phyloP scores from a whole-genome alignment of 2,797 vertebrate genomes.

The Perodicticus potto region DNA sequence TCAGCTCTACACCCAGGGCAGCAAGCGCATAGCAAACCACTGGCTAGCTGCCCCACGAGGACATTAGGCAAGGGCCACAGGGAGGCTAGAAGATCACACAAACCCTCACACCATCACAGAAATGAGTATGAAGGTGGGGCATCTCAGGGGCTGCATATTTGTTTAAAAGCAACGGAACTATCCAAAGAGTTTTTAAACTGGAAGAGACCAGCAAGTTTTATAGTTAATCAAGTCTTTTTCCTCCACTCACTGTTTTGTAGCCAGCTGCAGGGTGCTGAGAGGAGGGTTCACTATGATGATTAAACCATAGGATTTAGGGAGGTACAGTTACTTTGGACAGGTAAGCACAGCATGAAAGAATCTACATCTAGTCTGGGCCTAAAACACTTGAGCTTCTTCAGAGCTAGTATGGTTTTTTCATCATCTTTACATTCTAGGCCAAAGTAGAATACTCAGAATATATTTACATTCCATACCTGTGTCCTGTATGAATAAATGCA shows the following conservation, averaged over 20 bases:
- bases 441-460: neutral
- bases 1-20: neutral
- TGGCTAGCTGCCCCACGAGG: accelerated
- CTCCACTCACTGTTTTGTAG: neutral
- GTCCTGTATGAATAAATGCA: neutral
- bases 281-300: neutral
- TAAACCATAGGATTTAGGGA: neutral
- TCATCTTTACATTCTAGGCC: neutral
- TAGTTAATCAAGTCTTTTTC: neutral
- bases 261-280: neutral
- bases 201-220: neutral
- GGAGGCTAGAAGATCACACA: neutral
- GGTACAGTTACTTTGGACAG: neutral
- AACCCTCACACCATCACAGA: neutral
- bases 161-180: neutral
- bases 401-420: neutral
- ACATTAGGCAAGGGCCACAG: neutral
- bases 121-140: neutral
- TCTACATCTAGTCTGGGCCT: neutral
- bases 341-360: neutral
- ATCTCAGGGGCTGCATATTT: neutral
- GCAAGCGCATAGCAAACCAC: neutral
- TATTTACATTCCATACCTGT: neutral
- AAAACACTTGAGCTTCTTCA: neutral
- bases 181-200: neutral